Conservation (phyloP, 2,113 vertebrate genomes). For the Tapirus terrestris region DNA sequence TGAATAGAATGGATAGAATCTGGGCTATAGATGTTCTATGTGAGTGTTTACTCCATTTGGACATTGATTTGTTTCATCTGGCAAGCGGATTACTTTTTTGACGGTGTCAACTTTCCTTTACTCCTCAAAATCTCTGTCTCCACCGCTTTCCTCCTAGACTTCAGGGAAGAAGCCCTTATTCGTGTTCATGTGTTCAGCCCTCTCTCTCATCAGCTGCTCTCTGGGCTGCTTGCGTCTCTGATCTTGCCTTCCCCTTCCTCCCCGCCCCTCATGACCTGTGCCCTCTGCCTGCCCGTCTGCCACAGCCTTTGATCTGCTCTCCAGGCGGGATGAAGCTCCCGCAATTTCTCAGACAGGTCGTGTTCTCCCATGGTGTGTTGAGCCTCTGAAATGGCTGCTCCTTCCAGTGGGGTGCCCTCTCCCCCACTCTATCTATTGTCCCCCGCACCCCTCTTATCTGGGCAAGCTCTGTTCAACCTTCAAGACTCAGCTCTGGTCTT, state of each 20-base stretch:
- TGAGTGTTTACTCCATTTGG: accelerated
- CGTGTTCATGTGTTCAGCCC: background rate
- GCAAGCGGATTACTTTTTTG: background rate
- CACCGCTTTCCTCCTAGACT: background rate
- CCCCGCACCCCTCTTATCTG: background rate
- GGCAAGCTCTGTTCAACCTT: background rate
- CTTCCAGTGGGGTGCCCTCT: background rate
- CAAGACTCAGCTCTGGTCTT: background rate
- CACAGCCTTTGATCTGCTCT: background rate
- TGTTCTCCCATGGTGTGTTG: accelerated
- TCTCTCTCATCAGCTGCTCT: background rate
- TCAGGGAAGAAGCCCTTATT: background rate
- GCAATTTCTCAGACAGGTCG: background rate
- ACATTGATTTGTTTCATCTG: background rate
- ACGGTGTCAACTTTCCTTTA: background rate
- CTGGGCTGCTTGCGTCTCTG: too few relatives aligned
- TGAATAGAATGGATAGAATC: accelerated
- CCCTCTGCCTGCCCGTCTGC: background rate
- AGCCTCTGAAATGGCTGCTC: background rate
- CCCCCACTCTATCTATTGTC: background rate
- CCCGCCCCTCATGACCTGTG: accelerated
- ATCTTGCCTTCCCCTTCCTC: background rate
- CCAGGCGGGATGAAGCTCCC: background rate
- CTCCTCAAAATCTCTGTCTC: background rate
- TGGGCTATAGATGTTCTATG: background rate